Evolutionary conservation across 1,140 invertebrate genomes (phyloP).

Genomic region (Aporrectodea caliginosa): DNA sequence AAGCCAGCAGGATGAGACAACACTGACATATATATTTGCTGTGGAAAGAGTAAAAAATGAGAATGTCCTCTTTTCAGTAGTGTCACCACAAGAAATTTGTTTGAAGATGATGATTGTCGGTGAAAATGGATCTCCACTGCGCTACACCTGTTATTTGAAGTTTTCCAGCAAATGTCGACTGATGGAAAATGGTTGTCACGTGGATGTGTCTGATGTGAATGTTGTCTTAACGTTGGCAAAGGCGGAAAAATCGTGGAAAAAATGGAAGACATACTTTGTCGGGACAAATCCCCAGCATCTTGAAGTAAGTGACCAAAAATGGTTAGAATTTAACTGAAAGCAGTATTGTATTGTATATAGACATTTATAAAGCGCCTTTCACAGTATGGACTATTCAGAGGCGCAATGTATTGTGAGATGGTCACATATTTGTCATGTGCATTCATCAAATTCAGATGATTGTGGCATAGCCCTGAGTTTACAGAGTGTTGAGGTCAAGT

Average conservation of each 20-base stretch:
- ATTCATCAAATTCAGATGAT: too few species aligned
- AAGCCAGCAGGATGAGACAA: neutral
- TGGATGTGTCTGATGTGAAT: neutral
- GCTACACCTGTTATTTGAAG: neutral
- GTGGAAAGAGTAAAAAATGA: neutral
- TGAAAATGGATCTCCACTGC: neutral
- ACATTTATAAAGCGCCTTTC: neutral
- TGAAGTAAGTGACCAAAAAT: neutral
- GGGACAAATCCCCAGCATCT: neutral
- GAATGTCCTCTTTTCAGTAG: neutral
- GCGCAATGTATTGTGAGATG: neutral
- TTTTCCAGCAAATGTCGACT: neutral
- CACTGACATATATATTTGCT: neutral
- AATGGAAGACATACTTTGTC: neutral
- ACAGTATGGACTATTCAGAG: neutral
- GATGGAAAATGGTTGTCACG: neutral
- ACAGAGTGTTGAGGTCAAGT: too few species aligned
- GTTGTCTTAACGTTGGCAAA: neutral
- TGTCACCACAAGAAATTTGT: neutral
- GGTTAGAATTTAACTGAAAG: neutral
- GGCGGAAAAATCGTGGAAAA: neutral
- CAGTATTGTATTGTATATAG: neutral
- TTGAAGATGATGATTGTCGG: neutral
- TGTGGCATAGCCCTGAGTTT: too few species aligned
- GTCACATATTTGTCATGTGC: neutral